These are phyloP conservation scores for Anniella stebbinsi DNA, from an alignment of 2,797 vertebrate genomes.

Conservation along the genomic window DNA sequence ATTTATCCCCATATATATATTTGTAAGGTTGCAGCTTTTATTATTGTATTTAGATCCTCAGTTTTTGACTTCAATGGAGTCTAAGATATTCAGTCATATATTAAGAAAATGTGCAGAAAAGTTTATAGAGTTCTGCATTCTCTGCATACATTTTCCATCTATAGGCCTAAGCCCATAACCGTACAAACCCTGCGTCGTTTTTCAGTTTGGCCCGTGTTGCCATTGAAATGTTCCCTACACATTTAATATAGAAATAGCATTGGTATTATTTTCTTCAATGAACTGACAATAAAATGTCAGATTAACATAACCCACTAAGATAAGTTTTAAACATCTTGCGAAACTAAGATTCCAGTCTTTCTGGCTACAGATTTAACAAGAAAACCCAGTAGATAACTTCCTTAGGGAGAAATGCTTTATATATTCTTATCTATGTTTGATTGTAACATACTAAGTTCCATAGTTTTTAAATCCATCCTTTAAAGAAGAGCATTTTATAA, in stretches of 20 bases:
- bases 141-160: background rate
- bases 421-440: conserved; percentile 47
- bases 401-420: conserved; percentile 20
- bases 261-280: conserved; percentile 40
- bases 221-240: background rate
- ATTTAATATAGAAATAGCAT: background rate
- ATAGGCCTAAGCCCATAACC: background rate
- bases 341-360: conserved; percentile 25
- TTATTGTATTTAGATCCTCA: background rate
- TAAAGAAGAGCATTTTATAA: conserved; percentile 60
- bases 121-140: background rate
- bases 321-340: conserved; percentile 18
- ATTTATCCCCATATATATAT: background rate
- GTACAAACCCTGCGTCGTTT: background rate
- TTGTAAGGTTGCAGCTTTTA: background rate
- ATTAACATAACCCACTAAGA: conserved; percentile 14
- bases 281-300: conserved; percentile 21
- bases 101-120: background rate
- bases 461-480: conserved; percentile 56
- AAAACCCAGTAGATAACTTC: conserved; percentile 37
- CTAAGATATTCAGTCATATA: background rate
- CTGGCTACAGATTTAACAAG: background rate
- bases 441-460: conserved; percentile 40
- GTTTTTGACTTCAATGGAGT: conserved; percentile 1
- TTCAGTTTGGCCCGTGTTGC: background rate